Evolutionary conservation across 2,113 vertebrate species (phyloP).

Genomic region (Jacana jacana): DNA sequence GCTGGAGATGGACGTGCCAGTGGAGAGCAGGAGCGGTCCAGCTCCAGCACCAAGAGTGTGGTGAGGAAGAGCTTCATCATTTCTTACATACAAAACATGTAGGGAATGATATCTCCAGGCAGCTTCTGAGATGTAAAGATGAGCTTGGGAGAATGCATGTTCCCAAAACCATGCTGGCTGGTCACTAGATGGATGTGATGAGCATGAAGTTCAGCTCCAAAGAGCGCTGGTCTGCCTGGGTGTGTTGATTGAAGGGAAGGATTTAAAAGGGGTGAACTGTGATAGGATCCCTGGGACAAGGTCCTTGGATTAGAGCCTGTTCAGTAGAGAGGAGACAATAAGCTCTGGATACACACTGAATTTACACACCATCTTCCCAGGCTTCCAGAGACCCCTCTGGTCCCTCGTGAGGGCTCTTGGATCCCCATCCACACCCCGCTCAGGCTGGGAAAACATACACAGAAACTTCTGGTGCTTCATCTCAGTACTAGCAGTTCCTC

Average conservation of each 20-base stretch:
- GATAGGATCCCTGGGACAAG: not conserved
- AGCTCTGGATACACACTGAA: not conserved
- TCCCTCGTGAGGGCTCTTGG: not conserved
- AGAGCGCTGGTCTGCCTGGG: not conserved
- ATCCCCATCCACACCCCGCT: not conserved
- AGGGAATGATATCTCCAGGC: not conserved
- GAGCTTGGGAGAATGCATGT: not conserved
- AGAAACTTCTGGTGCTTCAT: not conserved
- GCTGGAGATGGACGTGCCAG: not conserved
- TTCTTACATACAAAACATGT: accelerated
- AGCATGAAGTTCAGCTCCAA: not conserved
- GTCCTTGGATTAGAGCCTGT: not conserved
- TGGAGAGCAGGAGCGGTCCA: not conserved
- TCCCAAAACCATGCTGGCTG: not conserved
- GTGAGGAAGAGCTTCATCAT: not conserved
- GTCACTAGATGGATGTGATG: not conserved
- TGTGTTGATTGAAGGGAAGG: not conserved
- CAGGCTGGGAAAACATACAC: not conserved
- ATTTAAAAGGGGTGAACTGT: not conserved
- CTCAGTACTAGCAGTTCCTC: not conserved
- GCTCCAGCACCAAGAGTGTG: not conserved
- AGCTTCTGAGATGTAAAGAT: not conserved
- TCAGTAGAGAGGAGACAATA: not conserved
- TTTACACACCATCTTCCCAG: not conserved
- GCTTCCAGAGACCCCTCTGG: not conserved